Evolutionary conservation across 2,113 vertebrate genomes (phyloP).

Genomic region (Ranitomeya imitator): DNA sequence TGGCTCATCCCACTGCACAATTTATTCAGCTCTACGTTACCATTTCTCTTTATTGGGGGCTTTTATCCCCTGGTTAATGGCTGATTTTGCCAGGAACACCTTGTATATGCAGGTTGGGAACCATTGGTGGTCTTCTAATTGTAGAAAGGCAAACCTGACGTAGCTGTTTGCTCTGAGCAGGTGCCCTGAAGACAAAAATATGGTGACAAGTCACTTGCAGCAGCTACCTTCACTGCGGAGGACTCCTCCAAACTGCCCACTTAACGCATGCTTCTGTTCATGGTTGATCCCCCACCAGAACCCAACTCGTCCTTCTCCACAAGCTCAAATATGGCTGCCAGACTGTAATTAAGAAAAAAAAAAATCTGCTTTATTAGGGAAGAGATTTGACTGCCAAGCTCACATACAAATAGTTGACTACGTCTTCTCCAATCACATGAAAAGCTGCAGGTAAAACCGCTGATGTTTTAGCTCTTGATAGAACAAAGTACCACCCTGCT

Average conservation of each 20-base stretch:
- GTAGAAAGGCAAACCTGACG: slow-evolving; percentile 67
- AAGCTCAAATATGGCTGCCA: slow-evolving; percentile 67
- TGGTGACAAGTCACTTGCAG: background rate
- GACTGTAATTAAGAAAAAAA: slow-evolving; percentile 49
- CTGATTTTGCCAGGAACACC: slow-evolving; percentile 65
- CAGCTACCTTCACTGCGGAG: background rate
- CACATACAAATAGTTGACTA: too few species aligned
- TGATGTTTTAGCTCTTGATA: background rate
- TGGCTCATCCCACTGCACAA: background rate
- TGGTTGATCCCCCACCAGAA: slow-evolving; percentile 67
- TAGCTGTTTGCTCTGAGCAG: slow-evolving; percentile 66
- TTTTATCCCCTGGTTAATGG: background rate
- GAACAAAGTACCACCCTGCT: too few species aligned
- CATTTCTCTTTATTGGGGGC: background rate
- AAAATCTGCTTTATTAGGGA: too few species aligned
- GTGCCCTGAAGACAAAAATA: slow-evolving; percentile 57
- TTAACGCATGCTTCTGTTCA: slow-evolving; percentile 58
- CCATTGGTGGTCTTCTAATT: slow-evolving; percentile 59
- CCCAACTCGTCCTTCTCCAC: slow-evolving; percentile 65
- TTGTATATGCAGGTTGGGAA: slow-evolving; percentile 65
- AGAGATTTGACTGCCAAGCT: background rate
- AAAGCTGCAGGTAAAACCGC: background rate
- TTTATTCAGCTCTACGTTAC: background rate
- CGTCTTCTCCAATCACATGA: background rate
- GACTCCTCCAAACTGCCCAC: background rate